Evolutionary conservation across 92 coral and sea anemone species (phyloP), one percentile per base, ranked within the genome.

Genomic region (Porites lobata): DNA sequence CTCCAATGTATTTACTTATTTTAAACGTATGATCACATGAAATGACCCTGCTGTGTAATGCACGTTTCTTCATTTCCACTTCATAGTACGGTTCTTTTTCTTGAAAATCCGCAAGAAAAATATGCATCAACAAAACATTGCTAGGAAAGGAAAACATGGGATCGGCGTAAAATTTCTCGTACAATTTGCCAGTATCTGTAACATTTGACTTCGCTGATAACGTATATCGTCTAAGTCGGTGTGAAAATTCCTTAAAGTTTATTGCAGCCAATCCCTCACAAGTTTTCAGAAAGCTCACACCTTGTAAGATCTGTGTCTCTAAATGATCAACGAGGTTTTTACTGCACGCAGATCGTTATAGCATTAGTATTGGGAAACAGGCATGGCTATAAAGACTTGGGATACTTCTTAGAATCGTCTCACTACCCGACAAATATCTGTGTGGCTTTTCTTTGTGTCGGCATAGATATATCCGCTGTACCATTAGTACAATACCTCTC

Each of bases 1-100:
- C 90, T n/a, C 96, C 94, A 6, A 91, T 88, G 65, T 88, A 88
- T 65, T 91, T 91, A 82, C 94, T 88, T 3, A 88, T 88, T 80
- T 85, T 94, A 76, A 91, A 94, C 18, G 96, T 85, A 83, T 94
- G 96, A 75, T 94, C 96, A 32, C 70, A 53, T 2, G 58, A 53
- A 53, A 53, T 53, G 9, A 53, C 12, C 58, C 58, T 53, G 58
- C 58, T 7, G 58, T 12, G 10, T 53, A 53, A 53, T 8, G 12
- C 8, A 53, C 58, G 58, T 53, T 53, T 53, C 58, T 53, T 53
- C 58, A 53, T 53, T 53, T 53, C 59, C 3, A 9, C 7, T 13
- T 54, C 59, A 8, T 7, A 54, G 12, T 9, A 13, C 59, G 1
- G 14, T 54, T 54, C 12, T 13, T 7, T 7, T 9, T 10, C 14